Evolutionary conservation across 2,888 invertebrate genomes (phyloP).

Genomic region (Glaucopsyche alexis): DNA sequence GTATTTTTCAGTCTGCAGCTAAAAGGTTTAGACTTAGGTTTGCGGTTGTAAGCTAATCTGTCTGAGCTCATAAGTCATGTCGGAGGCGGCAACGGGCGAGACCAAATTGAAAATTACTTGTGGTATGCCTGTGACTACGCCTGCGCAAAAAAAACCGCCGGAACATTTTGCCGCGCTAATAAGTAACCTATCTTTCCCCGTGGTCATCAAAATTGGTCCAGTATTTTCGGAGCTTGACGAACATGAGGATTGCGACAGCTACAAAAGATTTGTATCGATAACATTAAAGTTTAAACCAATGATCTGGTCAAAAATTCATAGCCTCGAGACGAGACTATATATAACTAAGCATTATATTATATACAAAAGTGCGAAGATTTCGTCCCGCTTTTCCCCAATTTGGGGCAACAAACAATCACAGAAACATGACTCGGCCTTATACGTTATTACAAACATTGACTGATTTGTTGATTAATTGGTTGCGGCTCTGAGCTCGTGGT

Average conservation of each 20-base stretch:
- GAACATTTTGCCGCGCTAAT: too few relatives aligned
- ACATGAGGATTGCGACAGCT: too few relatives aligned
- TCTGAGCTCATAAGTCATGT: constrained; percentile 25
- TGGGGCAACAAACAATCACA: constrained; percentile 1
- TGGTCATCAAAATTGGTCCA: too few relatives aligned
- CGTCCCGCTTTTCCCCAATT: background rate
- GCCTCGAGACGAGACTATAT: too few relatives aligned
- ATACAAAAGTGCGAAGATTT: background rate
- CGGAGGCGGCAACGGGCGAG: background rate
- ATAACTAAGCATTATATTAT: background rate
- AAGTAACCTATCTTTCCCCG: too few relatives aligned
- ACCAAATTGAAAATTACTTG: background rate
- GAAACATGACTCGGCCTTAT: background rate
- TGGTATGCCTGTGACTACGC: background rate
- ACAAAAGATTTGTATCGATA: too few relatives aligned
- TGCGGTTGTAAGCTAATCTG: constrained; percentile 20
- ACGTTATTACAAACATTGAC: constrained; percentile 1
- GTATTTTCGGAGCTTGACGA: too few relatives aligned
- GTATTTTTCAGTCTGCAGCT: constrained; percentile 18
- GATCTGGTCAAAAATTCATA: too few relatives aligned
- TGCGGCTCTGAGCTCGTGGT: background rate
- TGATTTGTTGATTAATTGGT: constrained; percentile 5
- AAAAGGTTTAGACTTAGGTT: constrained; percentile 23
- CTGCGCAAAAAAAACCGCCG: too few relatives aligned
- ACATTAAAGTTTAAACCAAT: too few relatives aligned